These are phyloP conservation scores for Crematogaster levior DNA, from an alignment of 2,888 invertebrate species.

Conservation along the genomic window DNA sequence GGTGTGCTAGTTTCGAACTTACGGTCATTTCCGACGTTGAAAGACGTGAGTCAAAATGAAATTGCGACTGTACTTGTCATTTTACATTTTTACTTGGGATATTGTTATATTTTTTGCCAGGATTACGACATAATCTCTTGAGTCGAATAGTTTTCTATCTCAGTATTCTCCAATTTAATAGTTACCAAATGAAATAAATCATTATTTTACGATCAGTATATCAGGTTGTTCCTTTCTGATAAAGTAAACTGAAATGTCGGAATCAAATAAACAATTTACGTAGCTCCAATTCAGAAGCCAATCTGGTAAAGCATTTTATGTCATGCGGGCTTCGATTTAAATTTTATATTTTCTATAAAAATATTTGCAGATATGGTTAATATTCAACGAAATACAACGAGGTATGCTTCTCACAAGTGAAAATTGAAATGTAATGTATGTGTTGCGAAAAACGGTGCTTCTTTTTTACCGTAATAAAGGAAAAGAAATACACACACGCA, in stretches of 20 bases:
- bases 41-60: slow-evolving; percentile 9
- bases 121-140: not conserved
- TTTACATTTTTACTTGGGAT: slow-evolving; percentile 1
- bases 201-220: too few relatives aligned
- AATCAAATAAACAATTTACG: too few relatives aligned
- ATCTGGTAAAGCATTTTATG: too few relatives aligned
- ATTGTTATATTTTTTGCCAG: not conserved
- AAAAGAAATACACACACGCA: not conserved
- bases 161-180: not conserved
- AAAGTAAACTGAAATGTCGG: too few relatives aligned
- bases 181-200: not conserved
- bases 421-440: not conserved
- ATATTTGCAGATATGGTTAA: slow-evolving; percentile 24
- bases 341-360: slow-evolving; percentile 17
- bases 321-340: not conserved
- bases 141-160: too few relatives aligned
- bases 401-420: not conserved
- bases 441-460: not conserved
- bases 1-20: slow-evolving; percentile 12
- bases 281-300: too few relatives aligned
- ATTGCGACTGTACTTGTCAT: not conserved
- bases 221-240: too few relatives aligned
- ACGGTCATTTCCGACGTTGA: slow-evolving; percentile 9
- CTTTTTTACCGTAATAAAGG: not conserved
- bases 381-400: slow-evolving; percentile 18